Base-by-base conservation (phyloP, 2,888 invertebrate species). In the Sphinx pinastri region DNA sequence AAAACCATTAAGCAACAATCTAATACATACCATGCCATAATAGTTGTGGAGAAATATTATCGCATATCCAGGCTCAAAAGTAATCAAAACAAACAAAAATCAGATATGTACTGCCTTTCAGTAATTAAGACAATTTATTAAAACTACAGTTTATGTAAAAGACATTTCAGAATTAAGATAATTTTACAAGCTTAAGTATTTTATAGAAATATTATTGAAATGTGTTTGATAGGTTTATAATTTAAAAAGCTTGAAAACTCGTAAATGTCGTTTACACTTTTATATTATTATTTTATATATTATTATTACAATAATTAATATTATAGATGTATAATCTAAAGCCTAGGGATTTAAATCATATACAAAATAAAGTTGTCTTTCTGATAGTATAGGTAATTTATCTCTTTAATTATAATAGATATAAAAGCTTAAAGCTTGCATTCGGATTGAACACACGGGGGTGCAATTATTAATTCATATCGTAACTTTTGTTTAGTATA, bases 41-140 rank as follows among this genome's bases (percentile, higher is more conserved):
- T 79, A 55, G 79, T 75, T 79, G 83, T 80, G 80, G 85, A 83
- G 77, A 73, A 83, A 84, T 79, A 81, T 82, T 84, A 82, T 82
- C 79, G 82, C 83, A 85, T 81, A 81, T 88, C 89, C 88, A 85
- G 86, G 84, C 87, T 86, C 87, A 90, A 87, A 88, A 82, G 84
- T 84, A 88, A 85, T 76, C 76, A 76, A 76, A 76, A 78, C 77
- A 79, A 79, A 82, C 76, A 80, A 82, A 82, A 77, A 54, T 69
- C 38, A 60, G 16, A 69, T 19, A 31, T 49, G 11, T 57, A 12
- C 19, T 49, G 25, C 19, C 25, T 58, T 58, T 10, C 25, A 19
- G 31, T 49, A 58, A 12, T 51, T 16, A 10, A 63, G 19, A 49
- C 7, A 47, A 11, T 63, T 47, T 12, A 12, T 19, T 10, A 47